Evolutionary conservation across 2,113 vertebrate genomes (phyloP).

Genomic region (Barbus barbus): DNA sequence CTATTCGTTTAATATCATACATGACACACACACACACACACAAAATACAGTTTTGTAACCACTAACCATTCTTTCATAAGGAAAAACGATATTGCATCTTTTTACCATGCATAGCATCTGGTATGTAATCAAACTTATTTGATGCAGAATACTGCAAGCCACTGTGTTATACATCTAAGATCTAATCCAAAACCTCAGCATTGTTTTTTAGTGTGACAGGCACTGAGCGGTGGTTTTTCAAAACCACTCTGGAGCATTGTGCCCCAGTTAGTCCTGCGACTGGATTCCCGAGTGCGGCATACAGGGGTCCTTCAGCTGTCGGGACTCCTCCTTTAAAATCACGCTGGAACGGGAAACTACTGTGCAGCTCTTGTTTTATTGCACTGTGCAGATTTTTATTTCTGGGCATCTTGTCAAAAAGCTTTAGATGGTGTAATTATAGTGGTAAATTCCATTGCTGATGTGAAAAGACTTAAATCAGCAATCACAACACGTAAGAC

Average conservation of each 20-base stretch:
- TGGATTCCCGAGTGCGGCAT: slow-evolving; percentile 68
- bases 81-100: neutral
- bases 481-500: slow-evolving; percentile 31
- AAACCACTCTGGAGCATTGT: slow-evolving; percentile 63
- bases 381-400: slow-evolving; percentile 55
- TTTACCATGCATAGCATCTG: slow-evolving; percentile 25
- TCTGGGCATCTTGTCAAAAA: slow-evolving; percentile 62
- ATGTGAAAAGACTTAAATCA: slow-evolving; percentile 47
- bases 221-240: slow-evolving; percentile 59
- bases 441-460: slow-evolving; percentile 57
- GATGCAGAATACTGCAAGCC: slow-evolving; percentile 29
- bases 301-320: slow-evolving; percentile 60
- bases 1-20: no score
- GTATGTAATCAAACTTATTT: neutral
- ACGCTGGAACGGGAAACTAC: slow-evolving; percentile 64
- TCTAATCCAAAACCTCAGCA: slow-evolving; percentile 49
- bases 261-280: slow-evolving; percentile 64
- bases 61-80: neutral
- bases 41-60: no score
- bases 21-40: no score
- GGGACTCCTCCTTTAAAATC: slow-evolving; percentile 55
- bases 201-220: slow-evolving; percentile 56
- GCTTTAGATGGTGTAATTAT: slow-evolving; percentile 67
- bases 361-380: slow-evolving; percentile 71
- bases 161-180: slow-evolving; percentile 45